phyloP scores from a whole-genome alignment of 2,888 invertebrate species.

The Philhelius pedissequus region DNA sequence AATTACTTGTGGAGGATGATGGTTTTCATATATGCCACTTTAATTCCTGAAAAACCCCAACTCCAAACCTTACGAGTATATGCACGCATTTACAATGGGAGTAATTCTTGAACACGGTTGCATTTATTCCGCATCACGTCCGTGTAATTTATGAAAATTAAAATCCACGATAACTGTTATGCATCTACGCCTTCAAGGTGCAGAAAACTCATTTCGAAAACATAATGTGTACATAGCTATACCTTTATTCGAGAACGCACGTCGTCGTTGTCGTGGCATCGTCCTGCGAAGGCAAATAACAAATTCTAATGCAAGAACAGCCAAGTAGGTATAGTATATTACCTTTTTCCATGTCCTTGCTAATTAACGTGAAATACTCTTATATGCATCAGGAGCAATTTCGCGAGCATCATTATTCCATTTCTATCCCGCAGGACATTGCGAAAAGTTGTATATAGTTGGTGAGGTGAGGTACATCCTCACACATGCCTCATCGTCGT shows the following conservation, averaged over 20 bases:
- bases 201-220: slow-evolving; percentile 42
- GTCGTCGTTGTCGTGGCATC: background rate
- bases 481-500: background rate
- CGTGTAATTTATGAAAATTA: slow-evolving; percentile 55
- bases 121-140: slow-evolving; percentile 54
- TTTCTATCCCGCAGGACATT: slow-evolving; percentile 47
- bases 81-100: background rate
- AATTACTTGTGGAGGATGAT: background rate
- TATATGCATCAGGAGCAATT: background rate
- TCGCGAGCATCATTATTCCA: slow-evolving; percentile 38
- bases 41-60: background rate
- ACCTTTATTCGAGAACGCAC: background rate
- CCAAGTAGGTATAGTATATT: background rate
- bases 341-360: slow-evolving; percentile 40
- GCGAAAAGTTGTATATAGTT: slow-evolving; percentile 1
- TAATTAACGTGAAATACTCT: slow-evolving; percentile 50
- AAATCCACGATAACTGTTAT: slow-evolving; percentile 40
- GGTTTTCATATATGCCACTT: background rate
- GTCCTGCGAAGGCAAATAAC: slow-evolving; percentile 23
- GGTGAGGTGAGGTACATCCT: too few relatives aligned
- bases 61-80: background rate
- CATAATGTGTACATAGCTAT: background rate
- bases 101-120: slow-evolving; percentile 8
- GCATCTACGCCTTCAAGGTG: slow-evolving; percentile 30
- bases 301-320: background rate